Conservation (phyloP, 2,888 invertebrate species). For the Brenthis daphne region DNA sequence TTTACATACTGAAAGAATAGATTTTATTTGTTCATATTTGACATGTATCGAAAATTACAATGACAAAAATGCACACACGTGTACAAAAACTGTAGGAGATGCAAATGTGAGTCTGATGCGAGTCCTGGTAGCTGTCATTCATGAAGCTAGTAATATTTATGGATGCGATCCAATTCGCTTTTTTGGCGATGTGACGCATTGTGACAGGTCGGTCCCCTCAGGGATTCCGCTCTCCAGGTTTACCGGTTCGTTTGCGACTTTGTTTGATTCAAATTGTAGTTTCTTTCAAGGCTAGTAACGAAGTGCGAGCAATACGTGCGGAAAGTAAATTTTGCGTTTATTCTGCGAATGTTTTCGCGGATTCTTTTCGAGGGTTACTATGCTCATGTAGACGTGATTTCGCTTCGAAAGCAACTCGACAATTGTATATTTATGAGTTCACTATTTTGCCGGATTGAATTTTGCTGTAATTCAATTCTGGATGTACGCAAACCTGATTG, state of each 20-base stretch:
- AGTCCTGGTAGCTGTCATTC: constrained; percentile 4
- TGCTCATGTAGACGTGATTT: constrained; percentile 69
- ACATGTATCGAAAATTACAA: constrained; percentile 37
- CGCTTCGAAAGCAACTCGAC: constrained; percentile 67
- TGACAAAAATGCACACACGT: constrained; percentile 23
- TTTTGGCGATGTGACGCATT: constrained; percentile 48
- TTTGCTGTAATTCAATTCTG: constrained; percentile 51
- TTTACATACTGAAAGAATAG: constrained; percentile 67
- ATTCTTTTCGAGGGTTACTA: constrained; percentile 60
- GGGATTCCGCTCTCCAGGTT: constrained; percentile 55
- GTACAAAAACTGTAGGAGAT: neutral
- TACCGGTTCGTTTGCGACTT: constrained; percentile 76
- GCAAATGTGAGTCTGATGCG: constrained; percentile 21
- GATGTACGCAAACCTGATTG: constrained; percentile 48
- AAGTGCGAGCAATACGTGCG: constrained; percentile 77
- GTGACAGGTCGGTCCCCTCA: constrained; percentile 59
- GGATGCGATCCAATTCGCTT: constrained; percentile 20
- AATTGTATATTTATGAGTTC: constrained; percentile 81
- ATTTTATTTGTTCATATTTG: constrained; percentile 43
- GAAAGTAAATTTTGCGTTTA: constrained; percentile 61
- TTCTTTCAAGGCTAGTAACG: constrained; percentile 70
- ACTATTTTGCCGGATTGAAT: constrained; percentile 63
- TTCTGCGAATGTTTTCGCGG: constrained; percentile 63
- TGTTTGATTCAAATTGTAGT: constrained; percentile 74
- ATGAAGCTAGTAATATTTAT: constrained; percentile 19